Percentiles rank a stretch among this genome's conserved stretches.
These are phyloP conservation scores for Apostichopus parvimensis DNA, from an alignment of 35 echinoderm and acorn worm species.

Conservation along the genomic window DNA sequence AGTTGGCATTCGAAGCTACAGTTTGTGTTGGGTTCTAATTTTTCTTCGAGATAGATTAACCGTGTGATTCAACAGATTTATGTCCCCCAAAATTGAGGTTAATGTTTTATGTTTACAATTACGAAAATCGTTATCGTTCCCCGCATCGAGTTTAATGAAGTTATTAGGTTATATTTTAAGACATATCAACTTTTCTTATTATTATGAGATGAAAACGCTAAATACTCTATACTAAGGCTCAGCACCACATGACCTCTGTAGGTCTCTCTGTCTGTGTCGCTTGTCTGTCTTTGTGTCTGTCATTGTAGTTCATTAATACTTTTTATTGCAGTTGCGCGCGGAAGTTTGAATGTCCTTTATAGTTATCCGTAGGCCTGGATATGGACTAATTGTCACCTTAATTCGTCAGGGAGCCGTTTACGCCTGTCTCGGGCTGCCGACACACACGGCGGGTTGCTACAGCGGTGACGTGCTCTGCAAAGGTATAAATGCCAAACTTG, in stretches of 20 bases:
- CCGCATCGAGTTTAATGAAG: no score
- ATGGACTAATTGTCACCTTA: conserved; percentile 33
- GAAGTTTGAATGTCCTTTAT: not conserved
- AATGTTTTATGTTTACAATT: no score
- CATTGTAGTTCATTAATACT: not conserved
- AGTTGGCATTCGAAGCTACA: no score
- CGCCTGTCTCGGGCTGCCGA: conserved; percentile 15
- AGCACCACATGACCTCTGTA: not conserved
- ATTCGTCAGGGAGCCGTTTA: conserved; percentile 19
- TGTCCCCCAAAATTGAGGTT: no score
- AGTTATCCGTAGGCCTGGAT: conserved; percentile 29
- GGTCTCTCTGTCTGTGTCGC: not conserved
- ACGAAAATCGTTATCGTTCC: no score
- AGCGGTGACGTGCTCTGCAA: not conserved
- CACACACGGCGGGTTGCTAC: conserved; percentile 41
- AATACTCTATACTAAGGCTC: no score
- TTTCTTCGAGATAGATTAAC: no score
- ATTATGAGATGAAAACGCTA: no score
- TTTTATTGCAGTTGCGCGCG: not conserved
- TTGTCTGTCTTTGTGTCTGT: not conserved
- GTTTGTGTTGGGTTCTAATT: no score
- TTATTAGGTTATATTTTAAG: no score
- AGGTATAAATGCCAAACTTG: conserved; percentile 42
- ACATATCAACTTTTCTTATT: no score
- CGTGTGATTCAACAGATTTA: no score